Evolutionary conservation across 1,140 invertebrate species (phyloP), one percentile per base, ranked within the genome.

Genomic region (Zophobas atratus): DNA sequence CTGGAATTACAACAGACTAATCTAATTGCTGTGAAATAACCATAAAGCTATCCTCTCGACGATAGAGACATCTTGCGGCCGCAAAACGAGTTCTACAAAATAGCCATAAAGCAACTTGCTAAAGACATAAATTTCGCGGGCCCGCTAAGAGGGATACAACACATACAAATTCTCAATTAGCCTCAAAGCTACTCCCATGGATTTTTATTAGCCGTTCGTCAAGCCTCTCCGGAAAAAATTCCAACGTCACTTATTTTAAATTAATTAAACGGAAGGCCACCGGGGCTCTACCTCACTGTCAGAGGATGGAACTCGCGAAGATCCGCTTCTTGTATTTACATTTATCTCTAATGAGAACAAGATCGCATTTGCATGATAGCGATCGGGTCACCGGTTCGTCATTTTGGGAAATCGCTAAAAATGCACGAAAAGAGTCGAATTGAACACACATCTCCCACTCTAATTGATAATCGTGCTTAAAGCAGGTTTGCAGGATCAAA

Each of bases 61-160:
- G 84, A 85, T 85, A 84, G 83, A 85, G 84, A 85, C 84, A 85
- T 85, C 84, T 85, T 84, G 83, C 80, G 84, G 84, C 79, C 81
- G 77, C 73, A 75, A 80, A 84, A 85, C 81, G 80, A 84, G 82
- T 83, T 84, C 79, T 80, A 73, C 71, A 80, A 82, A 82, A 81
- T 77, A 79, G 84, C 81, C 83, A 83, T 85, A 85, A 85, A 85
- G 81, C 84, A 85, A 83, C 77, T 81, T 81, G 80, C 63, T 80
- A 81, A 81, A 76, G 80, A 78, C 82, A 84, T 85, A 85, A 85
- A 85, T 85, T 82, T 80, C 78, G 53, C 67, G 39, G 51, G 79
- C 79, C 78, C 78, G 82, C 79, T 80, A 74, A 79, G 77, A 82
- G 79, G 80, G 77, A 82, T 82, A 80, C 80, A 79, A 82, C 81